Evolutionary conservation across 2,797 vertebrate species (phyloP).

Genomic region (Hydrophis major): DNA sequence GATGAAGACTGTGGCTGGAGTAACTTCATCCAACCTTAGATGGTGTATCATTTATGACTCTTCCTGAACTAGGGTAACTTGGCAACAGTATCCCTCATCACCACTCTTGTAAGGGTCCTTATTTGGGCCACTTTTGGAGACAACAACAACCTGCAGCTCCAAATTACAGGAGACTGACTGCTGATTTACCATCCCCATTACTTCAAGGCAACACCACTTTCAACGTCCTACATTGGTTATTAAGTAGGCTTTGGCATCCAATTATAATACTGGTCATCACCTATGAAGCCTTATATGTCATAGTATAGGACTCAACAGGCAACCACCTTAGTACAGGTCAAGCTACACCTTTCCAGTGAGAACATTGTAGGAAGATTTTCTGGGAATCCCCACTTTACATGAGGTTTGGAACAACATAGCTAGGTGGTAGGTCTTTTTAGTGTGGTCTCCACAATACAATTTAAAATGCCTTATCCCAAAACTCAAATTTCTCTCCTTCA

Average conservation of each 20-base stretch:
- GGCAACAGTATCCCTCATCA: not conserved
- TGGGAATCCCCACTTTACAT: not conserved
- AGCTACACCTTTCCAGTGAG: not conserved
- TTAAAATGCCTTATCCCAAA: not conserved
- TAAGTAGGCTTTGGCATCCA: not conserved
- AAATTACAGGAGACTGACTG: not conserved
- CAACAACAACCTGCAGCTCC: not conserved
- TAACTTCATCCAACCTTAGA: not conserved
- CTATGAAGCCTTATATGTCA: not conserved
- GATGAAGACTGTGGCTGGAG: not conserved
- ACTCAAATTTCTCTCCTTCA: not conserved
- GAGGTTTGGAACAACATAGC: not conserved
- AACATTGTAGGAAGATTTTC: not conserved
- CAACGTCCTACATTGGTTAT: not conserved
- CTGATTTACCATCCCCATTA: not conserved
- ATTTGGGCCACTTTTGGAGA: not conserved
- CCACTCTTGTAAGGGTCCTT: not conserved
- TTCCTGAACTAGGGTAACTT: not conserved
- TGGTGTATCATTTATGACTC: not conserved
- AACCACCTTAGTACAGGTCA: not conserved
- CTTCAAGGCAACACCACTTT: not conserved
- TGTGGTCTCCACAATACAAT: not conserved
- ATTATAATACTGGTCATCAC: not conserved
- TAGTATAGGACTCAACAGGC: not conserved
- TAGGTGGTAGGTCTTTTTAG: not conserved